Evolutionary conservation across 2,888 invertebrate genomes (phyloP), one percentile per base, ranked within the genome.

Genomic region (Chromoteleia sp.): DNA sequence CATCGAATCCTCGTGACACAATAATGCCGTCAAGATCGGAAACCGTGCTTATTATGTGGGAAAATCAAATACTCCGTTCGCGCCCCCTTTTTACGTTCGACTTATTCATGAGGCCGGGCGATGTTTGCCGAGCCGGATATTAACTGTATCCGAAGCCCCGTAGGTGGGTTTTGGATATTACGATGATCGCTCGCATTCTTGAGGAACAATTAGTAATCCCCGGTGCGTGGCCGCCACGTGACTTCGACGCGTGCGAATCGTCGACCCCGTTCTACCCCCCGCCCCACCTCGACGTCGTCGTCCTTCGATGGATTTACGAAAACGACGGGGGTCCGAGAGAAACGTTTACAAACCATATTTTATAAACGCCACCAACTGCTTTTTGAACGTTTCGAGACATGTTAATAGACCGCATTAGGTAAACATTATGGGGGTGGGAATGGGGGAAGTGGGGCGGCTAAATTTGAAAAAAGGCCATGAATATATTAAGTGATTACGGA

Each of bases 171-270:
- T 86, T 85, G 86, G 89, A 89, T 89, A 89, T 89, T 89, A 88
- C 85, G 88, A 88, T 86, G 88, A 89, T 86, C 88, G 87, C 87
- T 88, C 87, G 85, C 88, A 87, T 87, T 89, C 88, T 86, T 84
- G 85, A 87, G 88, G 88, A 86, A 90, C 89, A 90, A 90, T 90
- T 90, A 90, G 90, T 90, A 90, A 90, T 90, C 90, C 89, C 87
- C 81, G 88, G 86, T 88, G 88, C 90, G 89, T 87, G 90, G 81
- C 87, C 67, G 48, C 52, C 89, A 88, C 89, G 88, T 85, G 89
- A 86, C 89, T 84, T 84, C 71, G 84, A 83, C 86, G 83, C 86
- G 82, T 82, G 82, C 80, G 65, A 50, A 65, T 54, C 56, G 43
- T 30, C 29, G 17, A 1, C 15, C 17, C 12, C 19, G 21, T 3